Conservation (phyloP, 2,113 vertebrate species). For the Phalacrocorax brasilianus region DNA sequence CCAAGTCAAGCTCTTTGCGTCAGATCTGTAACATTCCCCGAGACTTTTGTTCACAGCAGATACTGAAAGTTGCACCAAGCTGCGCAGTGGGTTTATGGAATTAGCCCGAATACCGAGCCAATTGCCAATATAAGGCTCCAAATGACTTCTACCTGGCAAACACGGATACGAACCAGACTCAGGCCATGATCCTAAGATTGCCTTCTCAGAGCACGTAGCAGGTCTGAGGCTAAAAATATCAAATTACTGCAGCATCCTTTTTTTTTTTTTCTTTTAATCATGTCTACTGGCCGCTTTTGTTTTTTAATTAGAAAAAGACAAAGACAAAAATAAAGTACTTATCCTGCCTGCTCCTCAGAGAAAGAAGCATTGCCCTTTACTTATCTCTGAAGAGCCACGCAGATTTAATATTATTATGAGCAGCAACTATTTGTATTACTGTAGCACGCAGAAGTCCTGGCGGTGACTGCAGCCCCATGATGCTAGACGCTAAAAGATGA, state of each 20-base stretch:
- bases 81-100: not conserved
- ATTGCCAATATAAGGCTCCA: not conserved
- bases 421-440: constrained; percentile 29
- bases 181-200: not conserved
- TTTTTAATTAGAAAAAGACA: constrained; percentile 34
- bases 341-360: not conserved
- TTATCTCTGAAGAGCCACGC: constrained; percentile 30
- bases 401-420: constrained; percentile 49
- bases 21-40: not conserved
- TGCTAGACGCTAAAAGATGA: not conserved
- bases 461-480: not conserved
- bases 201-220: constrained; percentile 5
- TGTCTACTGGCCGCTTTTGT: not conserved
- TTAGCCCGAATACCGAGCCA: not conserved
- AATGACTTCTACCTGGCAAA: constrained; percentile 16
- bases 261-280: not conserved
- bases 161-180: not conserved
- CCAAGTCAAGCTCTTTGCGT: not conserved
- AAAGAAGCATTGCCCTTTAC: constrained; percentile 37
- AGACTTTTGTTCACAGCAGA: constrained; percentile 31
- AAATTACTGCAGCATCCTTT: not conserved
- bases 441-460: not conserved
- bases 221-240: constrained; percentile 28
- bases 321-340: constrained; percentile 45
- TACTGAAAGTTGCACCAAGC: constrained; percentile 11